These are phyloP conservation scores for Coptodon rendalli DNA, from an alignment of 2,113 vertebrate species.

Conservation along the genomic window DNA sequence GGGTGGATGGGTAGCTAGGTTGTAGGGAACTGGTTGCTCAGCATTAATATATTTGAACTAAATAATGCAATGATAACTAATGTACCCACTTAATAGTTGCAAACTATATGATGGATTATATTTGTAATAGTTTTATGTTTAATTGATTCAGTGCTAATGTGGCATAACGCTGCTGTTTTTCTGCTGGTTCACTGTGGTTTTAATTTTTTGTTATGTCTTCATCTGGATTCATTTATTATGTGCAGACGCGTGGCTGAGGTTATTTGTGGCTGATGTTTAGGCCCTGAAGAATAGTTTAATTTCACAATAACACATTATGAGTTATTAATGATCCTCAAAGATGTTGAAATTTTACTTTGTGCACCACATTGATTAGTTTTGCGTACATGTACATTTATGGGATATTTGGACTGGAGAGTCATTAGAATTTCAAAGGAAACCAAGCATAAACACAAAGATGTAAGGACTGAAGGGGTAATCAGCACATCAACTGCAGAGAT, in stretches of 20 bases:
- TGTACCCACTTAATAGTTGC: not conserved
- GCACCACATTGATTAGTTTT: not conserved
- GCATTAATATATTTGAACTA: not conserved
- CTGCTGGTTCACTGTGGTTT: not conserved
- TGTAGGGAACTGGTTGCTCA: not conserved
- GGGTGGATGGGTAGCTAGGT: fast-evolving
- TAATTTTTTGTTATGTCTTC: not conserved
- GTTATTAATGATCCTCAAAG: not conserved
- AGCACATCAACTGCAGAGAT: not conserved
- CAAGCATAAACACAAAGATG: not conserved
- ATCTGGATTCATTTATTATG: not conserved
- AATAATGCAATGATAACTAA: not conserved
- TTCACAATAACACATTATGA: not conserved
- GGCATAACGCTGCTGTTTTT: not conserved
- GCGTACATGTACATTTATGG: not conserved
- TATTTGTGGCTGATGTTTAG: not conserved
- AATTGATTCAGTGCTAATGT: not conserved
- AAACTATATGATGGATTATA: not conserved
- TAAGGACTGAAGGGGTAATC: not conserved
- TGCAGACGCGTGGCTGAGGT: not conserved
- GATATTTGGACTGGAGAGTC: not conserved
- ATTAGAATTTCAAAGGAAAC: not conserved
- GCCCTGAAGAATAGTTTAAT: not conserved
- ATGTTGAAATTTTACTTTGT: not conserved
- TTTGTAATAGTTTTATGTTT: fast-evolving